phyloP scores from a whole-genome alignment of 2,797 vertebrate genomes.

The Pseudomugil gertrudae region DNA sequence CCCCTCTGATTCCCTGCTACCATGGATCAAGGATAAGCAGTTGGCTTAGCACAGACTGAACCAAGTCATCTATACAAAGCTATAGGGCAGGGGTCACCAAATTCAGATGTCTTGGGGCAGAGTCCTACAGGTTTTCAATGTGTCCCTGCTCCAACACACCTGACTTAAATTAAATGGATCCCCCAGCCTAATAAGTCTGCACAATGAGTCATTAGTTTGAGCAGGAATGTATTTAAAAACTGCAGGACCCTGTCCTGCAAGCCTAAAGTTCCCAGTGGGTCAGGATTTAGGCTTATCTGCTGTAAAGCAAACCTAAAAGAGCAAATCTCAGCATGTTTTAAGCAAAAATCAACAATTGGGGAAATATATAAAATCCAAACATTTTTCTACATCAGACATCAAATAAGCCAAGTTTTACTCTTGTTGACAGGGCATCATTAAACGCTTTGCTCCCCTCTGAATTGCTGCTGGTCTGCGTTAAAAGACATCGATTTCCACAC shows the following conservation, averaged over 20 bases:
- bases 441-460: slow-evolving; percentile 56
- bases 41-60: slow-evolving; percentile 55
- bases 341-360: slow-evolving; percentile 33
- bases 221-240: too few species aligned
- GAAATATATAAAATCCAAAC: slow-evolving; percentile 35
- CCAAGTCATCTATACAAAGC: slow-evolving; percentile 19
- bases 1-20: slow-evolving; percentile 33
- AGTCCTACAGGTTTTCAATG: too few species aligned
- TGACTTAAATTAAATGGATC: too few species aligned
- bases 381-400: slow-evolving; percentile 40
- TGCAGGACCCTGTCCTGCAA: too few species aligned
- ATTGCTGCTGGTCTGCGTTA: slow-evolving; percentile 59
- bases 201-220: too few species aligned
- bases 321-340: slow-evolving; percentile 34
- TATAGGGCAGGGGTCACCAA: neutral
- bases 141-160: too few species aligned
- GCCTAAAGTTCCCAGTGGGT: too few species aligned
- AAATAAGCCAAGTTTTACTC: slow-evolving; percentile 37
- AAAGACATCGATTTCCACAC: slow-evolving; percentile 70
- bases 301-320: too few species aligned
- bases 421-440: slow-evolving; percentile 61
- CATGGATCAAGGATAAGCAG: slow-evolving; percentile 61
- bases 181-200: too few species aligned
- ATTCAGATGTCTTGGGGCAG: too few species aligned
- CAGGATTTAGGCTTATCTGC: too few species aligned